A percentile compares a stretch with the other conserved stretches of the same genome.
These are phyloP conservation scores for Oxyruncus cristatus DNA, from an alignment of 2,113 vertebrate genomes.

Conservation along the genomic window DNA sequence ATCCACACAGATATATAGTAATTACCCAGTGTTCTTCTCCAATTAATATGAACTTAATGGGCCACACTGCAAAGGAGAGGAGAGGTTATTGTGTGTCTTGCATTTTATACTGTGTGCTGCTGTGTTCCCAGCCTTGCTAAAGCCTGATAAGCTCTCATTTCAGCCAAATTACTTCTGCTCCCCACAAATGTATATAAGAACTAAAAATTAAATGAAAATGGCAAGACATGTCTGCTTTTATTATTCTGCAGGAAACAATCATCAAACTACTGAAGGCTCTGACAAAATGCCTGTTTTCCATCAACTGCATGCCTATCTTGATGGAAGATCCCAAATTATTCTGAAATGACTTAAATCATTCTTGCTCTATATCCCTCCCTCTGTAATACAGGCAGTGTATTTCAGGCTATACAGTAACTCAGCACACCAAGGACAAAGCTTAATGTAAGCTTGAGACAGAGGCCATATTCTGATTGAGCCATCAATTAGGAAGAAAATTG, in stretches of 20 bases:
- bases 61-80: neutral
- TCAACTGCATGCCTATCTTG: neutral
- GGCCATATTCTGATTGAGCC: slow-evolving; percentile 63
- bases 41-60: neutral
- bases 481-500: slow-evolving; percentile 73
- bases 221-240: slow-evolving; percentile 24
- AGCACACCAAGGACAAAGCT: slow-evolving; percentile 62
- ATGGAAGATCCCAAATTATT: slow-evolving; percentile 14
- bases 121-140: neutral
- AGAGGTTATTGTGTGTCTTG: neutral
- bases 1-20: neutral
- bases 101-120: slow-evolving; percentile 22
- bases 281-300: slow-evolving; percentile 59
- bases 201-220: slow-evolving; percentile 54
- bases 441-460: slow-evolving; percentile 67
- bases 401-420: slow-evolving; percentile 40
- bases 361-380: neutral
- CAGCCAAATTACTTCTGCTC: slow-evolving; percentile 41
- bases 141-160: slow-evolving; percentile 21
- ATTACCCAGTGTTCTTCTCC: neutral
- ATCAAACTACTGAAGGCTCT: slow-evolving; percentile 24
- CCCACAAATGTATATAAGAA: slow-evolving; percentile 8
- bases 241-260: neutral
- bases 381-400: neutral
- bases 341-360: neutral